Evolutionary conservation across 2,888 invertebrate species (phyloP).

Genomic region (Plebejus melissa): DNA sequence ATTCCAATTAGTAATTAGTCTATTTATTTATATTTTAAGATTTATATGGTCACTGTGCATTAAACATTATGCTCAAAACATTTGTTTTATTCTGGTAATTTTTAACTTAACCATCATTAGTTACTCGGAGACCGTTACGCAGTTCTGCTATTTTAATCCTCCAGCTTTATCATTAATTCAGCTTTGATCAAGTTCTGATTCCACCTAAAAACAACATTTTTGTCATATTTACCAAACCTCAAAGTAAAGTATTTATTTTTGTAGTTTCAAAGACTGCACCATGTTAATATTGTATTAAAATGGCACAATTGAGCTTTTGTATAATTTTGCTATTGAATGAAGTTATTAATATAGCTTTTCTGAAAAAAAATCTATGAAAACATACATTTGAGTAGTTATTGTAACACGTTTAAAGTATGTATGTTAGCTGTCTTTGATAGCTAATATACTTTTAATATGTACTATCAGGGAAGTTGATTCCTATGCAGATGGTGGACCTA

Average conservation of each 20-base stretch:
- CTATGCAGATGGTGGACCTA: too few species aligned
- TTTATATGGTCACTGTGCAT: not conserved
- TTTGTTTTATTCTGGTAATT: not conserved
- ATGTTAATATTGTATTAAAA: not conserved
- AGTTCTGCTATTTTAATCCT: not conserved
- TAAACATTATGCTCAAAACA: conserved; percentile 15
- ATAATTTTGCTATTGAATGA: not conserved
- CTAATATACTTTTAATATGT: not conserved
- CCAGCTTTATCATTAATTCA: not conserved
- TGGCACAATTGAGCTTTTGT: not conserved
- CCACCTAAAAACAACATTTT: not conserved
- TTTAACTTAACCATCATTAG: not conserved
- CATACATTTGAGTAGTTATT: not conserved
- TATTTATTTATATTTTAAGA: conserved; percentile 16
- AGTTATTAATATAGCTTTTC: not conserved
- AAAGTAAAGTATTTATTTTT: not conserved
- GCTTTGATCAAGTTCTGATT: not conserved
- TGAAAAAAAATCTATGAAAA: not conserved
- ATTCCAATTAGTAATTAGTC: not conserved
- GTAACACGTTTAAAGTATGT: not conserved
- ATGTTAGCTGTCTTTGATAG: not conserved
- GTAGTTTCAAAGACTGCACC: not conserved
- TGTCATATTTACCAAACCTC: not conserved
- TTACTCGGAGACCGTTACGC: not conserved
- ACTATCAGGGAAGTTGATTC: too few species aligned